Conservation (phyloP, 2,888 invertebrate species). For the Drosophila engyochracea region DNA sequence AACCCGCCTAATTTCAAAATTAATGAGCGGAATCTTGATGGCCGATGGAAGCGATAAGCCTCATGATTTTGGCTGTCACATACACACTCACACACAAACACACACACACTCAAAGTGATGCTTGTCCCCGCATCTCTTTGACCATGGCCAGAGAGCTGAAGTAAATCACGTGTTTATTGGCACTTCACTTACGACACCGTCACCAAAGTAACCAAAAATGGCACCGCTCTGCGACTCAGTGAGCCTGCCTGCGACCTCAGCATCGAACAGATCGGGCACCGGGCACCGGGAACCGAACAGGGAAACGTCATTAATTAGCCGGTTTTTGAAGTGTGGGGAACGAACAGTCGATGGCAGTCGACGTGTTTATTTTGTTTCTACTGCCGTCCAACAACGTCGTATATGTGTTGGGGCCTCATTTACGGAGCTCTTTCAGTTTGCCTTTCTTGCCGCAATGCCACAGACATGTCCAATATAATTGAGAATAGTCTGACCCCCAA, state of each 20-base stretch:
- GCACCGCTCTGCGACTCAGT: constrained; percentile 61
- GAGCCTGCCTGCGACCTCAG: constrained; percentile 42
- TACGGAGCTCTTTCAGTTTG: constrained; percentile 68
- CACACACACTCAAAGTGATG: constrained; percentile 13
- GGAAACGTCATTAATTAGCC: constrained; percentile 77
- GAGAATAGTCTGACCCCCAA: constrained; percentile 8
- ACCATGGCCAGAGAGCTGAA: constrained; percentile 59
- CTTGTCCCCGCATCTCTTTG: constrained; percentile 48
- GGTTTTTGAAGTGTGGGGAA: constrained; percentile 74
- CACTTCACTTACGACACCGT: constrained; percentile 81
- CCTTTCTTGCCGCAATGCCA: constrained; percentile 58
- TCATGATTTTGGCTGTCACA: constrained; percentile 77
- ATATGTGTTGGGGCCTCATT: constrained; percentile 59
- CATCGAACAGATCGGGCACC: constrained; percentile 21
- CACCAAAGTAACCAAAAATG: constrained; percentile 72
- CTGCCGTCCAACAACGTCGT: constrained; percentile 47
- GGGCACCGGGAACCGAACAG: constrained; percentile 42
- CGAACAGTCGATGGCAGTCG: constrained; percentile 67
- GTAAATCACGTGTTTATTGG: constrained; percentile 85
- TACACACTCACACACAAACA: constrained; percentile 48
- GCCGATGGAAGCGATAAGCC: constrained; percentile 83
- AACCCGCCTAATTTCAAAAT: constrained; percentile 84
- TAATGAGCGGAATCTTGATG: constrained; percentile 85
- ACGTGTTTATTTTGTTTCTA: constrained; percentile 75
- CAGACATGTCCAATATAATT: constrained; percentile 45